Conservation (phyloP, 2,888 invertebrate genomes). For the Cheilosia variabilis region DNA sequence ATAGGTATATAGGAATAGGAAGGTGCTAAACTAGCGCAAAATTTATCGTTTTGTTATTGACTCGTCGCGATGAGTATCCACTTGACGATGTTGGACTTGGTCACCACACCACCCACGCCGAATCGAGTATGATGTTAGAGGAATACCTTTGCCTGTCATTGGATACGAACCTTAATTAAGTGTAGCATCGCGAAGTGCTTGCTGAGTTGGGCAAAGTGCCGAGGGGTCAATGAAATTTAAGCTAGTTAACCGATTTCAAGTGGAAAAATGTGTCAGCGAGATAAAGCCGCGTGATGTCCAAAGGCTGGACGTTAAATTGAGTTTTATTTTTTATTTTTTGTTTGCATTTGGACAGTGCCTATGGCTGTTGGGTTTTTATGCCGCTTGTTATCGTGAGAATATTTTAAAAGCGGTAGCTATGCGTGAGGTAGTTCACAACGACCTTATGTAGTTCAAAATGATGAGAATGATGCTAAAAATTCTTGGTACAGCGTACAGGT, state of each 20-base stretch:
- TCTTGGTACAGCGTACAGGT: no score
- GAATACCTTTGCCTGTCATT: no score
- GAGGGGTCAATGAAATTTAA: slow-evolving; percentile 26
- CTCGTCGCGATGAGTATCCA: no score
- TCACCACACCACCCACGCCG: no score
- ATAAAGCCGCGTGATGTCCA: neutral
- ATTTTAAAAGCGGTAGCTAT: no score
- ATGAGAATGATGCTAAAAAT: no score
- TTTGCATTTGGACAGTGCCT: neutral
- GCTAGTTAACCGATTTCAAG: slow-evolving; percentile 3
- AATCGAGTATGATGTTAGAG: no score
- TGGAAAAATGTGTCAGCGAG: slow-evolving; percentile 1
- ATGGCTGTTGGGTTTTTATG: neutral
- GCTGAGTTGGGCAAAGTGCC: neutral
- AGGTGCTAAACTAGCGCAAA: slow-evolving; percentile 2
- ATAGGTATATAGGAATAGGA: neutral
- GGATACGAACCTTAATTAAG: neutral
- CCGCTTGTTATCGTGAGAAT: no score
- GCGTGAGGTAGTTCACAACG: no score
- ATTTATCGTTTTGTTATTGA: neutral
- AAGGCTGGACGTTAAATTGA: neutral
- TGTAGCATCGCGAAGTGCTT: slow-evolving; percentile 1
- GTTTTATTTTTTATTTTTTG: neutral
- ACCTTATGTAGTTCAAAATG: no score
- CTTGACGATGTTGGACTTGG: no score